Base-by-base conservation (phyloP, 1,140 invertebrate genomes). In the Drosophila murphyi region DNA sequence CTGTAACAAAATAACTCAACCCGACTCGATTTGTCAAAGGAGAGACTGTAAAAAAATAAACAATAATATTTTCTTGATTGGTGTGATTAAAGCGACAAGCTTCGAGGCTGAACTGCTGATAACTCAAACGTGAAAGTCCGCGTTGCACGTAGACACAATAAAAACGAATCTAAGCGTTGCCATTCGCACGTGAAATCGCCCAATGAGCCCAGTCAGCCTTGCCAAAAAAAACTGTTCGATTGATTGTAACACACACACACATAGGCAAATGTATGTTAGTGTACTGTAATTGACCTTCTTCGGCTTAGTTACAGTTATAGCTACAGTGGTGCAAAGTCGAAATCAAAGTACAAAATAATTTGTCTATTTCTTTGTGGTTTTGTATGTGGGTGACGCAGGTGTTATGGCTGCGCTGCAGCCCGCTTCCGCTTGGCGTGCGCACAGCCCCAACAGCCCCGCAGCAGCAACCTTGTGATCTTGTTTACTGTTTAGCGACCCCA, bases 401-500 rank as follows among this genome's bases (percentile, higher is more conserved):
- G 72, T 63, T 74, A 43, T 6, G 39, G 10, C 10, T 43, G 39
- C 35, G 63, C 55, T 57, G 65, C 71, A 77, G 65, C 83, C 80
- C 80, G 80, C 83, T 89, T 88, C 83, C 85, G 85, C 85, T 82
- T 89, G 77, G 85, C 85, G 82, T 87, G 80, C 85, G 85, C 85
- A 81, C 81, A 89, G 78, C 71, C 61, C 76, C 75, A 75, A 78
- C 56, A 29, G 41, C 41, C 61, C 47, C 12, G 12, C 0, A 12
- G 12, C 41, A 59, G 60, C 62, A 81, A 89, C 85, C 85, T 89
- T 89, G 85, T 89, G 85, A 89, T 89, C 86, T 85, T 89, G 85
- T 89, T 89, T 89, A 88, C 80, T 88, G 83, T 88, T 89, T 88
- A 88, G 83, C 83, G 85, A 88, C 80, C 83, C 83, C 85, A 82